Percentiles rank a stretch among this genome's conserved stretches.
Conservation (phyloP, 2,888 invertebrate species). For the Sarcophaga variegata region DNA sequence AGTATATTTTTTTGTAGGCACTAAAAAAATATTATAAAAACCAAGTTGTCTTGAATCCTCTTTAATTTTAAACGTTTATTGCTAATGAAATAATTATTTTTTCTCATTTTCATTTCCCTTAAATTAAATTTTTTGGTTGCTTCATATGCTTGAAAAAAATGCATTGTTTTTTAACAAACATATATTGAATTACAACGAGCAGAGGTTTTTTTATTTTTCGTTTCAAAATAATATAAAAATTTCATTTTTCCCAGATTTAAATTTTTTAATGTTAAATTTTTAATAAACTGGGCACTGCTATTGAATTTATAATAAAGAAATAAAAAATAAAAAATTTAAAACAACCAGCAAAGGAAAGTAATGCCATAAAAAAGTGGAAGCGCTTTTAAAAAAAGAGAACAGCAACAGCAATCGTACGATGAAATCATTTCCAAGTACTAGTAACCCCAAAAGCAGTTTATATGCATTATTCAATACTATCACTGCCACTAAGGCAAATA, state of each 20-base stretch:
- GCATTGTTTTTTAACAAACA: not conserved
- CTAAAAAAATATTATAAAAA: too few species aligned
- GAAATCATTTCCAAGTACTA: slow-evolving; percentile 66
- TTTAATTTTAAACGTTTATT: not conserved
- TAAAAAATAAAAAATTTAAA: slow-evolving; percentile 1
- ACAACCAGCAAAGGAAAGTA: not conserved
- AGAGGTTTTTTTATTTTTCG: slow-evolving; percentile 17
- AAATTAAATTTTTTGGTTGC: not conserved
- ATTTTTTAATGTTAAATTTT: slow-evolving; percentile 61
- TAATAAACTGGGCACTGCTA: slow-evolving; percentile 60
- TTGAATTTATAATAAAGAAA: slow-evolving; percentile 40
- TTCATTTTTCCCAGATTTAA: slow-evolving; percentile 39
- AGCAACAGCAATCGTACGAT: slow-evolving; percentile 47
- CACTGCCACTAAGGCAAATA: slow-evolving; percentile 25
- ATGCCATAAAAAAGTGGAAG: not conserved
- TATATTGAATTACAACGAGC: slow-evolving; percentile 46
- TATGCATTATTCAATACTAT: slow-evolving; percentile 65
- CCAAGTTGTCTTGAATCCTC: not conserved
- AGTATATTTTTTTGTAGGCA: too few species aligned
- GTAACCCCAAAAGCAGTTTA: slow-evolving; percentile 66
- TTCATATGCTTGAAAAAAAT: too few species aligned
- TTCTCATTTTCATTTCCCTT: not conserved
- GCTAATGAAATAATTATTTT: not conserved
- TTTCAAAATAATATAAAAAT: not conserved
- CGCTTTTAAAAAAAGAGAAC: not conserved